Conservation (phyloP, 2,888 invertebrate genomes). For the Tethea ocularis region DNA sequence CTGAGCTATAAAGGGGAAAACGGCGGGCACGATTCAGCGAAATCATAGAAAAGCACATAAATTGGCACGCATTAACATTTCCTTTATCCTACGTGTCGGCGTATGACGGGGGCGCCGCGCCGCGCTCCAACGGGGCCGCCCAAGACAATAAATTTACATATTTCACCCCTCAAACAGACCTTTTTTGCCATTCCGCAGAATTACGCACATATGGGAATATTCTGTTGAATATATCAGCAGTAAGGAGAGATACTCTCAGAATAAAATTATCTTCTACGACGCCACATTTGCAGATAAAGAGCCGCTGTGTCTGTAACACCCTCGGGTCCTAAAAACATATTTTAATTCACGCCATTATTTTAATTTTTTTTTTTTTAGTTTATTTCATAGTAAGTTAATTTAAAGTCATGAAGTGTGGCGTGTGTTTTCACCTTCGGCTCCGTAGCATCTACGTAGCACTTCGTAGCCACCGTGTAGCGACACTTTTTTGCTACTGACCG, state of each 20-base stretch:
- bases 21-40: conserved; percentile 77
- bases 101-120: conserved; percentile 79
- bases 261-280: conserved; percentile 81
- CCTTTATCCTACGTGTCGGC: conserved; percentile 83
- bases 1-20: conserved; percentile 72
- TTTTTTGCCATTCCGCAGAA: conserved; percentile 84
- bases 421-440: neutral
- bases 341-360: conserved; percentile 15
- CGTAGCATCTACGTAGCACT: conserved; percentile 6
- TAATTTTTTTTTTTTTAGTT: no score
- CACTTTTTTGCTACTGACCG: neutral
- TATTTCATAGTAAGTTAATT: neutral
- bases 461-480: neutral
- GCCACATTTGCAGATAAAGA: conserved; percentile 78
- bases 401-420: neutral
- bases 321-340: conserved; percentile 37
- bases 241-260: conserved; percentile 81
- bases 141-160: conserved; percentile 85
- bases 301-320: conserved; percentile 57
- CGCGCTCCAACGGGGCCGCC: conserved; percentile 68
- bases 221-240: conserved; percentile 83
- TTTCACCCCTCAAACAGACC: conserved; percentile 84
- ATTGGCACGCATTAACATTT: conserved; percentile 83
- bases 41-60: conserved; percentile 84
- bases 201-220: conserved; percentile 85